Percentiles rank a stretch among this genome's conserved stretches.
Evolutionary conservation across 1,140 invertebrate species (phyloP).

Genomic region (Aphelinus certus): DNA sequence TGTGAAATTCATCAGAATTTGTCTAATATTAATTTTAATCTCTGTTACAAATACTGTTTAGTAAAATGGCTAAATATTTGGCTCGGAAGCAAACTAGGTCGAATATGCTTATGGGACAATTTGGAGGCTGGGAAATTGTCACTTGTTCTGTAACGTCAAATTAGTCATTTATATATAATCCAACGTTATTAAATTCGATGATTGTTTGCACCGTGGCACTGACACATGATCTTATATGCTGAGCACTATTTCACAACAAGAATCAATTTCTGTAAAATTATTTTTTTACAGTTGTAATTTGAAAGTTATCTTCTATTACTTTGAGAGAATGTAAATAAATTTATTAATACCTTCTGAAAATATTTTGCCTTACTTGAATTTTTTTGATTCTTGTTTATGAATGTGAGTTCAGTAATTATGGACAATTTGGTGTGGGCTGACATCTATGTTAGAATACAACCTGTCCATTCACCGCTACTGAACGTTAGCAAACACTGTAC

Average conservation of each 20-base stretch:
- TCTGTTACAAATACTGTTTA: slow-evolving; percentile 33
- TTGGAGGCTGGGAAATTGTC: slow-evolving; percentile 49
- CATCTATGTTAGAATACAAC: slow-evolving; percentile 66
- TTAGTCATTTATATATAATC: slow-evolving; percentile 57
- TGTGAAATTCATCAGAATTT: slow-evolving; percentile 40
- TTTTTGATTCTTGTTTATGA: slow-evolving; percentile 30
- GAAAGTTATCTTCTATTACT: too few relatives aligned
- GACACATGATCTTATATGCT: slow-evolving; percentile 56
- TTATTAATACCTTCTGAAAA: too few relatives aligned
- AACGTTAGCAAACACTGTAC: slow-evolving; percentile 55
- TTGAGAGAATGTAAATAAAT: too few relatives aligned
- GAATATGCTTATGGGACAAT: slow-evolving; percentile 58
- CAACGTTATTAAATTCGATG: slow-evolving; percentile 64
- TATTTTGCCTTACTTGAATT: neutral
- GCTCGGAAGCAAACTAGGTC: slow-evolving; percentile 54
- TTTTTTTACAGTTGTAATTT: neutral
- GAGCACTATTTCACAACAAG: slow-evolving; percentile 33
- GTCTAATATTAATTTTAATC: slow-evolving; percentile 39
- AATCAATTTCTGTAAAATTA: slow-evolving; percentile 23
- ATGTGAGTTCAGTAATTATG: slow-evolving; percentile 48
- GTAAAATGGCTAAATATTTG: slow-evolving; percentile 39
- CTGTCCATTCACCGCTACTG: slow-evolving; percentile 62
- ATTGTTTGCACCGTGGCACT: slow-evolving; percentile 67
- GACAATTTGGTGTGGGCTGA: slow-evolving; percentile 67
- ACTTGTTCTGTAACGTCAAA: slow-evolving; percentile 53